Conservation (phyloP, 2,113 vertebrate species). For the Brevimyrus niger region DNA sequence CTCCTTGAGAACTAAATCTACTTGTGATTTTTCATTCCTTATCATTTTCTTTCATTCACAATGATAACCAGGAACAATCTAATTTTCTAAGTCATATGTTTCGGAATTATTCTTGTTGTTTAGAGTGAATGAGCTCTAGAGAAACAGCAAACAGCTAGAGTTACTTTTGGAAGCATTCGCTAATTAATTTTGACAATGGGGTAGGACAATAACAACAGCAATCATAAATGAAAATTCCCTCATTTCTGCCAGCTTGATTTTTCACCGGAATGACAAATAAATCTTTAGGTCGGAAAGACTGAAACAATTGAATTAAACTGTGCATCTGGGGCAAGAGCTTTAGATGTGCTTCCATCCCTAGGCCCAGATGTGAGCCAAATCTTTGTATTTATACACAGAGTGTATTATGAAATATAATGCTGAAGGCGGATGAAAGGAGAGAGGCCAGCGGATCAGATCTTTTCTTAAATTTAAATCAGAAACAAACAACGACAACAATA, state of each 20-base stretch:
- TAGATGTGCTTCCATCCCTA: slow-evolving; percentile 49
- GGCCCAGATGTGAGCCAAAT: slow-evolving; percentile 54
- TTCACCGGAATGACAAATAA: slow-evolving; percentile 63
- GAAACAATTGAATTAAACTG: slow-evolving; percentile 63
- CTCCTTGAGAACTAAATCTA: slow-evolving; percentile 68
- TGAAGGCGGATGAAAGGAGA: not conserved
- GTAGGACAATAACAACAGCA: slow-evolving; percentile 52
- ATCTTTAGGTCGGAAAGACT: slow-evolving; percentile 62
- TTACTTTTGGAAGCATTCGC: slow-evolving; percentile 30
- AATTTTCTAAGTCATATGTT: slow-evolving; percentile 37
- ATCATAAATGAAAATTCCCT: slow-evolving; percentile 53
- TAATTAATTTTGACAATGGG: slow-evolving; percentile 60
- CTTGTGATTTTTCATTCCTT: slow-evolving; percentile 65
- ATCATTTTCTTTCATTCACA: slow-evolving; percentile 59
- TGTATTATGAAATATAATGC: slow-evolving; percentile 20
- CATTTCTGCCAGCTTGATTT: slow-evolving; percentile 35
- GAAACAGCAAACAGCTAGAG: slow-evolving; percentile 9
- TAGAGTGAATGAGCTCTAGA: slow-evolving; percentile 10
- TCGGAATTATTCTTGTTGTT: not conserved
- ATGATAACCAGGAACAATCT: slow-evolving; percentile 56
- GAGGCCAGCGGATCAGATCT: not conserved
- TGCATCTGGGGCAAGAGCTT: slow-evolving; percentile 56
- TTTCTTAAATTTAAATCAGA: slow-evolving; percentile 17
- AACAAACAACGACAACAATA: not conserved
- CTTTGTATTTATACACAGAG: slow-evolving; percentile 34